Conservation (phyloP, 2,888 invertebrate genomes). For the Apamea sordens region DNA sequence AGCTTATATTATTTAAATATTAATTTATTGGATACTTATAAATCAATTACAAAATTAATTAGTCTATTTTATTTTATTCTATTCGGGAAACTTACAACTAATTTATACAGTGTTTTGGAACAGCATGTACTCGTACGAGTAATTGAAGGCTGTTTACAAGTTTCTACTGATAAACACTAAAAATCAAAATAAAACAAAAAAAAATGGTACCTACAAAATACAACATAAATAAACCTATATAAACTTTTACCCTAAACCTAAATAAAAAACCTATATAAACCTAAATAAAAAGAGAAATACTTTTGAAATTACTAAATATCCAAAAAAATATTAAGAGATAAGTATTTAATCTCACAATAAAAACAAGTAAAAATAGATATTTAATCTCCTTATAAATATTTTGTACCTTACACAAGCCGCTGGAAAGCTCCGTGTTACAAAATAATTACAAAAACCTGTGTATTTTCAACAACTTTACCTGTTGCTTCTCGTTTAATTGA, state of each 20-base stretch:
- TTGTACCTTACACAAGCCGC: neutral
- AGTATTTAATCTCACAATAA: neutral
- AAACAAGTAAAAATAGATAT: neutral
- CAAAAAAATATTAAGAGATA: neutral
- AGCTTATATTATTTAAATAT: too few species aligned
- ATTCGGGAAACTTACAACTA: too few species aligned
- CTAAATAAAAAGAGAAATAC: neutral
- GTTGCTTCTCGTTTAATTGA: conserved; percentile 30
- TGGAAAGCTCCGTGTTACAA: neutral
- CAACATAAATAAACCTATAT: neutral
- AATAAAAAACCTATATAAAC: too few species aligned
- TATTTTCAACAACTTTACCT: conserved; percentile 9
- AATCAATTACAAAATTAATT: neutral
- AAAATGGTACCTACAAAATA: too few species aligned
- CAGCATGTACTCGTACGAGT: too few species aligned
- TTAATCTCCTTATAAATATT: neutral
- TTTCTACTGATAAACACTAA: neutral
- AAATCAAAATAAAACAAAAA: too few species aligned
- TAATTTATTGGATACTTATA: too few species aligned
- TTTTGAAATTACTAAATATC: neutral
- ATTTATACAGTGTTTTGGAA: too few species aligned
- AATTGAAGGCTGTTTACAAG: neutral
- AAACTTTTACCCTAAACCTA: too few species aligned
- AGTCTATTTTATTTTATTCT: neutral
- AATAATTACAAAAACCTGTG: neutral